These are phyloP conservation scores for Myzus persicae DNA, from an alignment of 1,140 invertebrate genomes.

Conservation along the genomic window DNA sequence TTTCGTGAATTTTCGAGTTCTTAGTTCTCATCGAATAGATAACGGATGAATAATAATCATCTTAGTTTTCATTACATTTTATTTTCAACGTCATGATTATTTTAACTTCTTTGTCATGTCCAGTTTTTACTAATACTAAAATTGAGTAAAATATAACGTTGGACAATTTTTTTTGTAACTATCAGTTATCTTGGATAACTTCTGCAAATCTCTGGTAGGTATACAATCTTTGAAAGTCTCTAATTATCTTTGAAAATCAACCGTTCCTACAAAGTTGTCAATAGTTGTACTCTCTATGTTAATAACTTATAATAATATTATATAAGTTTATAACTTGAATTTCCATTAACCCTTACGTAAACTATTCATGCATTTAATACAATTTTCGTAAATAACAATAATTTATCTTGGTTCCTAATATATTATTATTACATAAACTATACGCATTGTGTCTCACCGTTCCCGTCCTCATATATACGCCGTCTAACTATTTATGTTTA, in stretches of 20 bases:
- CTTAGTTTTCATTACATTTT: too few species aligned
- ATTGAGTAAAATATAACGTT: too few species aligned
- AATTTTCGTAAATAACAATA: slow-evolving; percentile 18
- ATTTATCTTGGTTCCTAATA: slow-evolving; percentile 2
- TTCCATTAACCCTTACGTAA: slow-evolving; percentile 7
- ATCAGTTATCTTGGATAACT: not conserved
- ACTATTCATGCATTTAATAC: not conserved
- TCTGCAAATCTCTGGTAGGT: not conserved
- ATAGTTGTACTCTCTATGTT: slow-evolving; percentile 6
- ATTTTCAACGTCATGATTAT: too few species aligned
- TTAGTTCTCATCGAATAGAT: too few species aligned
- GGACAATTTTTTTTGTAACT: not conserved
- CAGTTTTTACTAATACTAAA: too few species aligned
- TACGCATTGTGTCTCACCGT: not conserved
- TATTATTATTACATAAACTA: not conserved
- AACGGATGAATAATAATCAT: too few species aligned
- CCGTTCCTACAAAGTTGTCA: not conserved
- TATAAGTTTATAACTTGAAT: slow-evolving; percentile 19
- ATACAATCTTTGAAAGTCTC: not conserved
- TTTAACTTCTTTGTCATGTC: not conserved
- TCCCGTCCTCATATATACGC: not conserved
- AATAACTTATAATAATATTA: slow-evolving; percentile 7
- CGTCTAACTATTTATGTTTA: too few species aligned
- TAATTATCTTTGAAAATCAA: slow-evolving; percentile 9
- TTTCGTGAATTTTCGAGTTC: too few species aligned